Percentiles rank a stretch among this genome's conserved stretches.
Conservation (phyloP, 2,113 vertebrate genomes). For the Ceratotherium simum region DNA sequence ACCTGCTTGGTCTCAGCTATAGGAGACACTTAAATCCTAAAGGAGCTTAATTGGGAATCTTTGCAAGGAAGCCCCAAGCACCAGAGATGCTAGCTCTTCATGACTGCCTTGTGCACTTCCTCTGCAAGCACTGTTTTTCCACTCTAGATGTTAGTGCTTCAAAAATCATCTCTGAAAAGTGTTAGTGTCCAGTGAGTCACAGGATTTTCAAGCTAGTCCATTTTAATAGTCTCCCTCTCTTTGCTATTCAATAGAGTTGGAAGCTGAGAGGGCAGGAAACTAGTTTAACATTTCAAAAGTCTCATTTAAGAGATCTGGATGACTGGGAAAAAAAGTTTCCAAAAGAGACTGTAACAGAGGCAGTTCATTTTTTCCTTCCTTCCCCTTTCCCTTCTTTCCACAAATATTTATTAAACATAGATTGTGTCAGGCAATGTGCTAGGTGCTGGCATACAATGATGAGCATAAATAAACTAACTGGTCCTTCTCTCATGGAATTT, state of each 20-base stretch:
- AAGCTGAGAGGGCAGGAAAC: conserved; percentile 22
- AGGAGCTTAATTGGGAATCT: neutral
- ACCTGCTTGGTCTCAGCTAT: neutral
- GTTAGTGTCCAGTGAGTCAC: neutral
- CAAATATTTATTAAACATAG: neutral
- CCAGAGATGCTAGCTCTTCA: neutral
- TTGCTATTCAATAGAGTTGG: neutral
- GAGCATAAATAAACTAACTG: neutral
- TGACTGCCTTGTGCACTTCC: neutral
- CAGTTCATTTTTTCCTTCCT: neutral
- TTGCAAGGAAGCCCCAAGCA: neutral
- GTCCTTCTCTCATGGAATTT: neutral
- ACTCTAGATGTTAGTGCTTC: neutral
- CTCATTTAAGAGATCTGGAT: neutral
- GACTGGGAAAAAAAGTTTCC: neutral
- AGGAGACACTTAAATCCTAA: neutral
- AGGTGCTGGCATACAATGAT: neutral
- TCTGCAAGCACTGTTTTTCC: neutral
- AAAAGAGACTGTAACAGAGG: neutral
- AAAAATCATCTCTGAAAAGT: neutral
- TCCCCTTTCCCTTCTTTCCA: neutral
- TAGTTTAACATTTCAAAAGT: conserved; percentile 17
- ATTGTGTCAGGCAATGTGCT: neutral
- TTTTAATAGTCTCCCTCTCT: neutral
- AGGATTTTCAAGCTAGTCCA: neutral